phyloP scores from a whole-genome alignment of 2,113 vertebrate species.

The Chlorodrepanis virens region DNA sequence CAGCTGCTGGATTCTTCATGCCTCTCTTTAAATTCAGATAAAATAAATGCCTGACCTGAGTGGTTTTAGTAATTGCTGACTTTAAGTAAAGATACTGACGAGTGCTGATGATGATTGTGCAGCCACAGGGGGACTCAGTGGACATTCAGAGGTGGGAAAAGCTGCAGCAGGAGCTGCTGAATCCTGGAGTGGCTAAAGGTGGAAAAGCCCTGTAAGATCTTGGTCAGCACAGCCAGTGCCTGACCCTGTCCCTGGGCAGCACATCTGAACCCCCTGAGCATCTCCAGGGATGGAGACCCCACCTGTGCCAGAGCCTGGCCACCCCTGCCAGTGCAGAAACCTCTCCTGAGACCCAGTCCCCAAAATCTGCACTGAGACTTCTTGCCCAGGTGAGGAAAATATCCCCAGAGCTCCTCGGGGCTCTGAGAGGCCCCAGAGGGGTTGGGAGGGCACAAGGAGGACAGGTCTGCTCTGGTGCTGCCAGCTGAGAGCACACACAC shows the following conservation, averaged over 20 bases:
- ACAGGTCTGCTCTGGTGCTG: rapidly evolving
- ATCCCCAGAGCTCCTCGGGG: neutral
- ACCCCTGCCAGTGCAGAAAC: neutral
- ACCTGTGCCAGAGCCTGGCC: neutral
- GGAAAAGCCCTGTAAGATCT: neutral
- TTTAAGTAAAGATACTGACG: neutral
- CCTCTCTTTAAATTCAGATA: neutral
- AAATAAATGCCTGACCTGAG: neutral
- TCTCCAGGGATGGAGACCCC: neutral
- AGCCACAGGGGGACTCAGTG: neutral
- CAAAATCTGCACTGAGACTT: neutral
- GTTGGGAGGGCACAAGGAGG: neutral
- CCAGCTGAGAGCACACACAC: neutral
- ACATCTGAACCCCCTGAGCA: rapidly evolving
- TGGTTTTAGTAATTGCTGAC: neutral
- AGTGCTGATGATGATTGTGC: neutral
- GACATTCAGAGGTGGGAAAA: neutral
- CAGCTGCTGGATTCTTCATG: neutral
- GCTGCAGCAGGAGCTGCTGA: neutral
- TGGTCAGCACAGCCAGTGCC: rapidly evolving
- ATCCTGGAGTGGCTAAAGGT: neutral
- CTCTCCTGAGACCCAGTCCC: neutral
- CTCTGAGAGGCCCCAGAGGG: neutral
- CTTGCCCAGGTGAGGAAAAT: neutral
- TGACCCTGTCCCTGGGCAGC: neutral